phyloP scores from a whole-genome alignment of 2,113 vertebrate genomes.

The Myxocyprinus asiaticus region DNA sequence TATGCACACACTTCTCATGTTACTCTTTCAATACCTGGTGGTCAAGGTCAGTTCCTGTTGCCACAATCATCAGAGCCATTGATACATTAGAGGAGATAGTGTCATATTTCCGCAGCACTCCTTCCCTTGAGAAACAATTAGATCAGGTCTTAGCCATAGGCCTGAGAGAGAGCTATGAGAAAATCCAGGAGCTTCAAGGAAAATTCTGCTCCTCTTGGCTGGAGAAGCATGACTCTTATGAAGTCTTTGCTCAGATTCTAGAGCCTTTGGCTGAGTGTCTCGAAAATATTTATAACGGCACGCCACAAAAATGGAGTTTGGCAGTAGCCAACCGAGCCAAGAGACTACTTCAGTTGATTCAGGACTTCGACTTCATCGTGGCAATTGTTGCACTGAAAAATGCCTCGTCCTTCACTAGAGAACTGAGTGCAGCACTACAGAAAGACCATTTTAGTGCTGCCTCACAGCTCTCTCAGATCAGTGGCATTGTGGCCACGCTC shows the following conservation, averaged over 20 bases:
- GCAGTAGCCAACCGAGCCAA: constrained; percentile 76
- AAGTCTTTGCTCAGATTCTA: constrained; percentile 88
- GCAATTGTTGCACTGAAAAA: constrained; percentile 90
- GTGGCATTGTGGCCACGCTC: constrained; percentile 88
- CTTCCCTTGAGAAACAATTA: constrained; percentile 81
- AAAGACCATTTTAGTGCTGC: constrained; percentile 90
- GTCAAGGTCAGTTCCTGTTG: constrained; percentile 87
- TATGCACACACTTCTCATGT: constrained; percentile 88
- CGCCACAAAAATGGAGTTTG: constrained; percentile 78
- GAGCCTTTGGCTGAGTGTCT: constrained; percentile 87
- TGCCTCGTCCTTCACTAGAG: constrained; percentile 86
- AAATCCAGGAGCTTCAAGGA: constrained; percentile 84
- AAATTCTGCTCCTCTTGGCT: constrained; percentile 85
- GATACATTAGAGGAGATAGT: constrained; percentile 86
- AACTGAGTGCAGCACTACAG: constrained; percentile 90
- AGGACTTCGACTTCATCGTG: constrained; percentile 92
- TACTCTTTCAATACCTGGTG: constrained; percentile 95
- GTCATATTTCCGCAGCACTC: constrained; percentile 81
- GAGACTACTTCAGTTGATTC: constrained; percentile 79
- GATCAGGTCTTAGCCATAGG: constrained; percentile 83
- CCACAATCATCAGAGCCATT: constrained; percentile 81
- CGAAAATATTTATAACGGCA: constrained; percentile 81
- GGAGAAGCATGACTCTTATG: constrained; percentile 88
- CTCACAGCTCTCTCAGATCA: constrained; percentile 90
- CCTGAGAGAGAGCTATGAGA: constrained; percentile 84